Percentiles rank a stretch among this genome's conserved stretches.
Conservation (phyloP, 2,797 vertebrate species). For the Kryptolebias ocellatus region DNA sequence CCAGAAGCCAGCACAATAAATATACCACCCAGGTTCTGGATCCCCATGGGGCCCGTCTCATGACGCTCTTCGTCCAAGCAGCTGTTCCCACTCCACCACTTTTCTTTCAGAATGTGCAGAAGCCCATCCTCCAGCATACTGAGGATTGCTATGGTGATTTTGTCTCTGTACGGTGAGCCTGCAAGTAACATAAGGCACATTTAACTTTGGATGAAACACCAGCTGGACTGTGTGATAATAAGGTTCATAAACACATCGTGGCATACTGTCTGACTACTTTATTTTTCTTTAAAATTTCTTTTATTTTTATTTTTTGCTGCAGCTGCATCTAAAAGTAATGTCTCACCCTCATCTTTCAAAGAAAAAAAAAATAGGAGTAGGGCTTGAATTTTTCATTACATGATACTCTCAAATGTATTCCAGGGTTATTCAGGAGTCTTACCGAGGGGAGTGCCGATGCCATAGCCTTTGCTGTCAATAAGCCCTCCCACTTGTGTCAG, state of each 20-base stretch:
- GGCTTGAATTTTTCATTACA: conserved; percentile 10
- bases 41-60: conserved; percentile 94
- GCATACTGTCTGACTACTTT: conserved; percentile 45
- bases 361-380: conserved; percentile 17
- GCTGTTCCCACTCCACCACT: conserved; percentile 95
- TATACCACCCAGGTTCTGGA: conserved; percentile 97
- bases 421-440: conserved; percentile 53
- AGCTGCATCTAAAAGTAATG: conserved; percentile 26
- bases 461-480: conserved; percentile 98
- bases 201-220: conserved; percentile 63
- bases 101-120: conserved; percentile 95
- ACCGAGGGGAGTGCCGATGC: conserved; percentile 97
- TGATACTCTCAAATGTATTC: background rate
- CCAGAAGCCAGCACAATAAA: conserved; percentile 97
- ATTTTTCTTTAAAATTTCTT: background rate
- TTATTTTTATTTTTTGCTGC: conserved; percentile 3
- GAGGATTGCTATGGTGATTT: conserved; percentile 97
- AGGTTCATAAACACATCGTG: conserved; percentile 63
- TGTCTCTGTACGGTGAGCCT: conserved; percentile 98
- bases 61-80: conserved; percentile 93
- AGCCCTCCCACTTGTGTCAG: conserved; percentile 96
- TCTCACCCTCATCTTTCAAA: conserved; percentile 23
- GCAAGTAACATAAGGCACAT: conserved; percentile 63
- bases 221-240: conserved; percentile 71
- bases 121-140: conserved; percentile 96